Evolutionary conservation across 2,113 vertebrate species (phyloP).

Genomic region (Gymnobelideus leadbeateri): DNA sequence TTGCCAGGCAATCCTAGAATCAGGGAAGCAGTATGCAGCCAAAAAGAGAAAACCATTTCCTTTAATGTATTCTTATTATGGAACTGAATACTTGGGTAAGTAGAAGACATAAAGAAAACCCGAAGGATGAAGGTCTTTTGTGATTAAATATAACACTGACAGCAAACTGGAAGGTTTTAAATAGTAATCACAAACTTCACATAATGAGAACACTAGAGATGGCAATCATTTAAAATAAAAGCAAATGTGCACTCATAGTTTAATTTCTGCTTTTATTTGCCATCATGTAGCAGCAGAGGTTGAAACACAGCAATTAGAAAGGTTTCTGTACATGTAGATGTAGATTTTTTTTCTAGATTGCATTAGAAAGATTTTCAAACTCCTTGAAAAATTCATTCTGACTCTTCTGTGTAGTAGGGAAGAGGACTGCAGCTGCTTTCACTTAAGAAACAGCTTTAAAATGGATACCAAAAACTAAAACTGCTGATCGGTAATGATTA

Average conservation of each 20-base stretch:
- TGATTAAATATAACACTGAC: background rate
- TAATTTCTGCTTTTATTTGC: conserved; percentile 35
- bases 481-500: conserved; percentile 4
- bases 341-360: conserved; percentile 21
- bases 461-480: conserved; percentile 22
- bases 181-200: background rate
- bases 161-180: background rate
- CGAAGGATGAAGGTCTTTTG: conserved; percentile 13
- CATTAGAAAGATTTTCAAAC: conserved; percentile 36
- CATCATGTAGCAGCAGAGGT: background rate
- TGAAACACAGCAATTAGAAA: conserved; percentile 49
- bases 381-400: background rate
- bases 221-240: conserved; percentile 41
- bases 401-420: background rate
- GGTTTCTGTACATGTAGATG: conserved; percentile 20
- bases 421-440: conserved; percentile 21
- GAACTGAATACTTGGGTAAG: conserved; percentile 94
- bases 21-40: conserved; percentile 91
- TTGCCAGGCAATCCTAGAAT: conserved; percentile 92
- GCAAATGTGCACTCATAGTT: conserved; percentile 16
- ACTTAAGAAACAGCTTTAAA: conserved; percentile 18
- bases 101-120: conserved; percentile 36
- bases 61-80: conserved; percentile 94
- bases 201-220: conserved; percentile 33
- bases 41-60: conserved; percentile 92